These are phyloP conservation scores for Gymnoscopelus microlampas DNA, from an alignment of 2,797 vertebrate genomes.

Conservation along the genomic window DNA sequence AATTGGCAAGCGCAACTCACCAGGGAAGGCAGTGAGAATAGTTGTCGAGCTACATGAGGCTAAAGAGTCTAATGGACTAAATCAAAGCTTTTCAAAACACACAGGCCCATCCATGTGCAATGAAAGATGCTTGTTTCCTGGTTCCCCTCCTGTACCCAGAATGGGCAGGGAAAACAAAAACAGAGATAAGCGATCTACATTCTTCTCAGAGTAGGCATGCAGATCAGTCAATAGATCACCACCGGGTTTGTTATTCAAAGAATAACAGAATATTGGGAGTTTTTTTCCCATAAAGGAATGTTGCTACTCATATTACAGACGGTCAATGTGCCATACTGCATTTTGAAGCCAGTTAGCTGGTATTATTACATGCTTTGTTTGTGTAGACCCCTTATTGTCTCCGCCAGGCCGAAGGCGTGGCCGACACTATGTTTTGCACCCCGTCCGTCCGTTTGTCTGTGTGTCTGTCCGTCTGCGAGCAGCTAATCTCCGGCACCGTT, in stretches of 20 bases:
- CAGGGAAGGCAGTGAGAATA: constrained; percentile 73
- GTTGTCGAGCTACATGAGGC: constrained; percentile 66
- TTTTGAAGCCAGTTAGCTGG: constrained; percentile 30
- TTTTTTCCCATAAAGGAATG: constrained; percentile 48
- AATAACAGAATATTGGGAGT: constrained; percentile 38
- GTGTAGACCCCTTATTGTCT: constrained; percentile 2
- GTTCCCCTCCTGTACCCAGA: constrained; percentile 53
- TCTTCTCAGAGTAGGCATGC: constrained; percentile 60
- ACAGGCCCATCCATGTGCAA: constrained; percentile 61
- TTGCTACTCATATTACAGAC: constrained; percentile 38
- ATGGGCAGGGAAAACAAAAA: constrained; percentile 71
- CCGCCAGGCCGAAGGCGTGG: too few species aligned
- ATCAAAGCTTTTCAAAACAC: constrained; percentile 73
- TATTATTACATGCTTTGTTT: constrained; percentile 31
- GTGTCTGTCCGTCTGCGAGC: too few species aligned
- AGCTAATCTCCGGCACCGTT: too few species aligned
- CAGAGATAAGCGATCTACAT: constrained; percentile 70
- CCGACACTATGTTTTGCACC: too few species aligned
- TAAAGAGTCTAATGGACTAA: constrained; percentile 67
- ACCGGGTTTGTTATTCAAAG: constrained; percentile 56
- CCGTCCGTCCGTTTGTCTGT: too few species aligned
- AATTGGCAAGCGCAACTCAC: constrained; percentile 79
- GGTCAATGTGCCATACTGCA: constrained; percentile 41
- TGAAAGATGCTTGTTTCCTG: constrained; percentile 64
- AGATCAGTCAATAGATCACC: constrained; percentile 53